These are phyloP conservation scores for Natator depressus DNA, from an alignment of 2,113 vertebrate species.

Conservation along the genomic window DNA sequence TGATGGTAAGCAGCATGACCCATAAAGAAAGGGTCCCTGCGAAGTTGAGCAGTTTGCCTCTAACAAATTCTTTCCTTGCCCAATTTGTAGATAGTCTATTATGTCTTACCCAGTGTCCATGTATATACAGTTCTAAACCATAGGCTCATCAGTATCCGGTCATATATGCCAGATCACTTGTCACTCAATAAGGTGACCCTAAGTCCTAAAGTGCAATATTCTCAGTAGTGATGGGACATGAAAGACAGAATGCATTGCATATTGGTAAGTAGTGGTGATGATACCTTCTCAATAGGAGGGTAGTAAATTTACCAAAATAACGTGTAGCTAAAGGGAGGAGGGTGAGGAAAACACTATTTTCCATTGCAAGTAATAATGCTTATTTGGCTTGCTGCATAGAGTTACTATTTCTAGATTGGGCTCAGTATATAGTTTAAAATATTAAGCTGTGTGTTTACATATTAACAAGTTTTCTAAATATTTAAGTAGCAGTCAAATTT, in stretches of 20 bases:
- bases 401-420: not conserved
- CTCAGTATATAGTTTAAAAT: not conserved
- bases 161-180: fast-evolving
- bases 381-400: not conserved
- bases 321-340: fast-evolving
- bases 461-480: not conserved
- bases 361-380: not conserved
- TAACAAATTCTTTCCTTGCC: not conserved
- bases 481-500: not conserved
- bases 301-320: not conserved
- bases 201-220: not conserved
- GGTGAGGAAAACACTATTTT: not conserved
- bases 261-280: not conserved
- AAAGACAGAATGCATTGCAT: not conserved
- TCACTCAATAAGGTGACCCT: fast-evolving
- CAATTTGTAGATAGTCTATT: not conserved
- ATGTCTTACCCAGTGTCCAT: not conserved
- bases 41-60: not conserved
- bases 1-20: conserved; percentile 23
- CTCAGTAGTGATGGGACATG: not conserved
- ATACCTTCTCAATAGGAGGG: not conserved
- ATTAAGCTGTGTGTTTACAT: not conserved
- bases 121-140: not conserved
- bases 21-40: not conserved
- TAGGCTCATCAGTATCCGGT: not conserved